Evolutionary conservation across 23 tunicate genomes (phyloP).

Genomic region (Styela clava): DNA sequence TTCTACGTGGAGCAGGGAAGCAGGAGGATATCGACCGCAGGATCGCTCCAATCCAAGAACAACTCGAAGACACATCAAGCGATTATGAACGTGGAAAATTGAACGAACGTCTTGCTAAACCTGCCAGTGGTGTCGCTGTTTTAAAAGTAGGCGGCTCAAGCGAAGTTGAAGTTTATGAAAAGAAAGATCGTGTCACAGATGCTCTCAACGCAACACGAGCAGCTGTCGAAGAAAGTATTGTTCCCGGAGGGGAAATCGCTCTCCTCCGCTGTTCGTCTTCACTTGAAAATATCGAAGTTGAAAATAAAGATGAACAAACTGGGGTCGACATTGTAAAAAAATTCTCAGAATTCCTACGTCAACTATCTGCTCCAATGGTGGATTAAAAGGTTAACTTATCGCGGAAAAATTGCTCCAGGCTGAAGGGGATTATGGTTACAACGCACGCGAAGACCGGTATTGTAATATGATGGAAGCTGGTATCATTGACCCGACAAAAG

Average conservation of each 20-base stretch:
- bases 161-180: constrained; percentile 97
- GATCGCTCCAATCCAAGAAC: constrained; percentile 84
- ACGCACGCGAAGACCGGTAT: constrained; percentile 78
- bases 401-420: constrained; percentile 79
- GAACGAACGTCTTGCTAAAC: constrained; percentile 89
- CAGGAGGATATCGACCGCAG: constrained; percentile 71
- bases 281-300: constrained; percentile 35
- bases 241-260: constrained; percentile 99
- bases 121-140: constrained; percentile 98
- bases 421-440: constrained; percentile 81
- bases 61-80: constrained; percentile 69
- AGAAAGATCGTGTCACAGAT: constrained; percentile 95
- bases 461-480: constrained; percentile 95
- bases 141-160: constrained; percentile 94
- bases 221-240: constrained; percentile 99
- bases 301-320: constrained; percentile 90
- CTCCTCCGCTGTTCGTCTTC: constrained; percentile 81
- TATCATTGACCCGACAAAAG: constrained; percentile 95
- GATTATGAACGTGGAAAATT: constrained; percentile 94
- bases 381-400: constrained; percentile 94
- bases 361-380: constrained; percentile 98
- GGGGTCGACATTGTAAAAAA: constrained; percentile 90
- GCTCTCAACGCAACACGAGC: constrained; percentile 98
- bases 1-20: constrained; percentile 92
- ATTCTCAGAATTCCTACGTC: constrained; percentile 90